Evolutionary conservation across 2,113 vertebrate genomes (phyloP), one percentile per base, ranked within the genome.

Genomic region (Nesospiza acunhae): DNA sequence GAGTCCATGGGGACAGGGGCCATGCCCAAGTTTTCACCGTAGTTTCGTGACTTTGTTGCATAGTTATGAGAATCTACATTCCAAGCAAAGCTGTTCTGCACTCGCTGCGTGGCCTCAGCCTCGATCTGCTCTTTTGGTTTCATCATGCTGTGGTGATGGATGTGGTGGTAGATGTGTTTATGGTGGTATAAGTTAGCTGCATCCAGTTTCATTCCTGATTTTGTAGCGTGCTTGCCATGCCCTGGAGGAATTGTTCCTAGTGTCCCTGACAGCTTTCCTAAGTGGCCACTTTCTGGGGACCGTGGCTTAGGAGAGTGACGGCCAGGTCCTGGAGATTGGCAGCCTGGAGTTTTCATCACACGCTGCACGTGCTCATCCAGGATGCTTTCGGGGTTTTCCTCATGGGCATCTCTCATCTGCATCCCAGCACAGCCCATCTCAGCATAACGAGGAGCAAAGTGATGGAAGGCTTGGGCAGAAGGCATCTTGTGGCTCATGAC

Each of bases 331-430:
- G 99, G 99, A 0, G 99, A 99, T 85, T 99, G 99, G 96, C 99
- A 99, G 74, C 99, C 99, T 0, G 99, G 99, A 0, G 99, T 99
- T 97, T 99, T 99, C 99, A 99, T 99, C 85, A 99, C 99, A 4
- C 99, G 98, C 95, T 99, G 99, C 15, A 99, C 99, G 0, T 99
- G 99, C 56, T 99, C 99, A 2, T 99, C 99, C 26, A 99, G 98
- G 97, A 99, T 99, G 97, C 98, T 99, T 90, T 99, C 99, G 0
- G 99, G 99, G 96, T 99, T 99, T 90, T 99, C 99, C 88, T 99
- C 99, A 0, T 99, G 99, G 2, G 98, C 98, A 8, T 99, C 99
- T 69, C 98, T 98, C 72, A 98, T 81, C 42, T 97, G 97, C 84
- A 98, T 93, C 52, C 98, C 98, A 4, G 96, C 75, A 42, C 98